A percentile compares a stretch with the other conserved stretches of the same genome.
phyloP scores from a whole-genome alignment of 2,113 vertebrate species.

The Bufo bufo region DNA sequence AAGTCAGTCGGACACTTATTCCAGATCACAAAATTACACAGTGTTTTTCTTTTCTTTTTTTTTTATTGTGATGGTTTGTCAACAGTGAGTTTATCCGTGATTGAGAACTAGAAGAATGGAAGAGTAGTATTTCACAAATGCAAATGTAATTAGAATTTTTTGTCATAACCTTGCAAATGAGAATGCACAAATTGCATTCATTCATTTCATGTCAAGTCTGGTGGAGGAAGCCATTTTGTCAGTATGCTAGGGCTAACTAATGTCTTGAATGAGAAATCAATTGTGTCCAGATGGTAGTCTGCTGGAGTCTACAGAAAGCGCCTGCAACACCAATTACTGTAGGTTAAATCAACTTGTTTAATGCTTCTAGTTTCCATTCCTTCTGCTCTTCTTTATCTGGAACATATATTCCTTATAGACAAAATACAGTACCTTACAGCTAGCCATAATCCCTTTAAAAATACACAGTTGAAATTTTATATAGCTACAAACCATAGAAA shows the following conservation, averaged over 20 bases:
- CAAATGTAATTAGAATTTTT: constrained; percentile 56
- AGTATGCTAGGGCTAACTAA: constrained; percentile 9
- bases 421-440: neutral
- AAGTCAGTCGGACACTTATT: constrained; percentile 8
- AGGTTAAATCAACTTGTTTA: constrained; percentile 2
- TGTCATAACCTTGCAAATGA: constrained; percentile 46
- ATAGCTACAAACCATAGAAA: neutral
- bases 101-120: constrained; percentile 22
- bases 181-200: constrained; percentile 48
- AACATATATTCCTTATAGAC: neutral
- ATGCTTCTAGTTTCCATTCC: neutral
- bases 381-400: neutral
- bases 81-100: constrained; percentile 27
- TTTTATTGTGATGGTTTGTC: constrained; percentile 31
- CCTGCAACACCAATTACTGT: neutral
- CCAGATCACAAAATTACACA: constrained; percentile 21
- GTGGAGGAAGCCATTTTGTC: constrained; percentile 46
- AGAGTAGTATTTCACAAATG: constrained; percentile 54
- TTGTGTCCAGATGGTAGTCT: constrained; percentile 29
- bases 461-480: neutral
- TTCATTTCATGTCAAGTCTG: constrained; percentile 19
- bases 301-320: neutral
- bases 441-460: neutral
- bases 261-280: constrained; percentile 43
- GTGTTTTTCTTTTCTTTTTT: neutral